These are phyloP conservation scores for Diplodus puntazzo DNA, from an alignment of 2,797 vertebrate species.

Conservation along the genomic window DNA sequence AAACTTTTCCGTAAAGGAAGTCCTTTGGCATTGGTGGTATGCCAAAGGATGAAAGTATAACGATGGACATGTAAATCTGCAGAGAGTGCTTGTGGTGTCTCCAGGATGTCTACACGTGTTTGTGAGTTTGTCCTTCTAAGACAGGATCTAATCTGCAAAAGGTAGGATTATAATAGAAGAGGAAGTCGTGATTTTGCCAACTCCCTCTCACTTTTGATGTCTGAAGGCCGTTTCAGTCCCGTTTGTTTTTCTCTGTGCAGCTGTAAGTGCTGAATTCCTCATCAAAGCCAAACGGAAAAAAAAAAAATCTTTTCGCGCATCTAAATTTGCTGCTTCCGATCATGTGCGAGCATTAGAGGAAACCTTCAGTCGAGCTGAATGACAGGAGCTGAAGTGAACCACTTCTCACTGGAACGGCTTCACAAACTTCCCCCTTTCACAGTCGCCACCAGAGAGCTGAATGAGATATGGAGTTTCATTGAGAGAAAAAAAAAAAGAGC, in stretches of 20 bases:
- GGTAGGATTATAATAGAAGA: conserved; percentile 44
- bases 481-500: conserved; percentile 68
- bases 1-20: conserved; percentile 70
- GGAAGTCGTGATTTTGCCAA: conserved; percentile 56
- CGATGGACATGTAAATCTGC: conserved; percentile 59
- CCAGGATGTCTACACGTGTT: conserved; percentile 60
- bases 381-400: conserved; percentile 51
- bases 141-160: conserved; percentile 53
- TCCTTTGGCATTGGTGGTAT: conserved; percentile 54
- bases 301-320: background rate
- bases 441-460: conserved; percentile 69
- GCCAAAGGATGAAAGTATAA: conserved; percentile 58
- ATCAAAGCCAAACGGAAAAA: conserved; percentile 18
- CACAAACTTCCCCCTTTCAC: conserved; percentile 57
- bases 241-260: conserved; percentile 19
- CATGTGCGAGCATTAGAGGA: conserved; percentile 28
- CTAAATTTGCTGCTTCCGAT: conserved; percentile 43
- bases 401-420: conserved; percentile 46
- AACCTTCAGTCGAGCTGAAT: conserved; percentile 38
- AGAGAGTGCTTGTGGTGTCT: conserved; percentile 51
- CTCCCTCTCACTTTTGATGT: conserved; percentile 48
- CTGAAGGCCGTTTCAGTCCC: conserved; percentile 47
- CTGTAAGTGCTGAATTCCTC: conserved; percentile 10
- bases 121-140: conserved; percentile 59
- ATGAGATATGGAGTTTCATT: conserved; percentile 82